Conservation (phyloP, 2,113 vertebrate genomes). For the Rhinolophus ferrumequinum region DNA sequence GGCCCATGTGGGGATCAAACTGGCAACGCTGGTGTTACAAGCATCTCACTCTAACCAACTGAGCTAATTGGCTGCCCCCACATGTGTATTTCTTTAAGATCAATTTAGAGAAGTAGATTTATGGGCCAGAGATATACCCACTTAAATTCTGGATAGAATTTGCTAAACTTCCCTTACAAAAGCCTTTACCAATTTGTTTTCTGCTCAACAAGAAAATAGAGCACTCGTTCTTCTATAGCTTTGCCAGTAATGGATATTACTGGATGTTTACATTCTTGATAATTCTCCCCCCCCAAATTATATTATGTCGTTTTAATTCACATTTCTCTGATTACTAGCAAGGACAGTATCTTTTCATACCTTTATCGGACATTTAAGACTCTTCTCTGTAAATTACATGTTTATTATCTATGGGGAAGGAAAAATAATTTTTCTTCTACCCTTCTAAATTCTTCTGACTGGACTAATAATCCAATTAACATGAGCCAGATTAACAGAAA, state of each 20-base stretch:
- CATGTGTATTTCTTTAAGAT: neutral
- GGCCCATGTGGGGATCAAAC: no score
- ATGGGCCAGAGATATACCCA: neutral
- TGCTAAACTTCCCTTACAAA: neutral
- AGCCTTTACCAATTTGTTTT: neutral
- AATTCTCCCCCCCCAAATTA: neutral
- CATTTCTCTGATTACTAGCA: no score
- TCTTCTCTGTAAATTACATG: no score
- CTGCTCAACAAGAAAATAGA: neutral
- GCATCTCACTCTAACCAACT: no score
- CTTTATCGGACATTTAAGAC: no score
- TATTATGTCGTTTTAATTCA: neutral
- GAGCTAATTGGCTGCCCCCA: no score
- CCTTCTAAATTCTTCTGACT: no score
- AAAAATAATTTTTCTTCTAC: no score
- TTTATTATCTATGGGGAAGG: no score
- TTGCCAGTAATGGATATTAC: neutral
- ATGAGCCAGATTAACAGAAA: neutral
- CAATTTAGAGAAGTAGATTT: neutral
- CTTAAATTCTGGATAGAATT: neutral
- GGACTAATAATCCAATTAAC: neutral
- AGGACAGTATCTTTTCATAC: no score
- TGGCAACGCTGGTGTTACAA: no score
- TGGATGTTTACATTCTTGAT: neutral
- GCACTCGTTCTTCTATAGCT: neutral